Evolutionary conservation across 1,140 invertebrate species (phyloP).

Genomic region (Eueides isabella): DNA sequence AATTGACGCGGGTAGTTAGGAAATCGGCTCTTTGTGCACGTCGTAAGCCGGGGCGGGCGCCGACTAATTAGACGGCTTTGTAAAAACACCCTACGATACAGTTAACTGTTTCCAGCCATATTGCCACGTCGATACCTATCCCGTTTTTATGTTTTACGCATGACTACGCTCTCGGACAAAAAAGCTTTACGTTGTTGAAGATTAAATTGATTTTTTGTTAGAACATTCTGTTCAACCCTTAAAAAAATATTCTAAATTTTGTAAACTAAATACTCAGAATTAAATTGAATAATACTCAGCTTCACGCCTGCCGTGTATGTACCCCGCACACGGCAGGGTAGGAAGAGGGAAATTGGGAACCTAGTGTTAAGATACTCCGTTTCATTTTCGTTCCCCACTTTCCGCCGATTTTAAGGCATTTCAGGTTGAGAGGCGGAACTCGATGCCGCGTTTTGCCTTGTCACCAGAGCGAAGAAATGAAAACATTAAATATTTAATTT

Average conservation of each 20-base stretch:
- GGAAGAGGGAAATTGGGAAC: too few relatives aligned
- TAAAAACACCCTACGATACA: slow-evolving; percentile 49
- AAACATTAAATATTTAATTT: too few relatives aligned
- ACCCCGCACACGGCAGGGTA: too few relatives aligned
- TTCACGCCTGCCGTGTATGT: too few relatives aligned
- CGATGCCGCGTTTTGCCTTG: too few relatives aligned
- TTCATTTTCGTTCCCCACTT: too few relatives aligned
- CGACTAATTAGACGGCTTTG: slow-evolving; percentile 43
- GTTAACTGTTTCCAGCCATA: slow-evolving; percentile 41
- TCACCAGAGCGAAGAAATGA: too few relatives aligned
- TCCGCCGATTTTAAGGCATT: too few relatives aligned
- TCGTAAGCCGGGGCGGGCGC: slow-evolving; percentile 35
- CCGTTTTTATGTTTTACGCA: background rate
- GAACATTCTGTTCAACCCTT: background rate
- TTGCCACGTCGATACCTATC: slow-evolving; percentile 26
- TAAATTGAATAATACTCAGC: too few relatives aligned
- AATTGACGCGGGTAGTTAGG: slow-evolving; percentile 39
- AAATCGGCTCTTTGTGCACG: slow-evolving; percentile 52
- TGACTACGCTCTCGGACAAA: background rate
- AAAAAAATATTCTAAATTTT: background rate
- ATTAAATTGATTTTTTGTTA: background rate
- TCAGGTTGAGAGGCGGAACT: too few relatives aligned
- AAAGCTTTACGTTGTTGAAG: background rate
- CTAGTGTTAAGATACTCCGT: too few relatives aligned
- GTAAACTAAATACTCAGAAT: too few relatives aligned